Base-by-base conservation (phyloP, 2,888 invertebrate species). In the Peribatodes rhomboidaria region DNA sequence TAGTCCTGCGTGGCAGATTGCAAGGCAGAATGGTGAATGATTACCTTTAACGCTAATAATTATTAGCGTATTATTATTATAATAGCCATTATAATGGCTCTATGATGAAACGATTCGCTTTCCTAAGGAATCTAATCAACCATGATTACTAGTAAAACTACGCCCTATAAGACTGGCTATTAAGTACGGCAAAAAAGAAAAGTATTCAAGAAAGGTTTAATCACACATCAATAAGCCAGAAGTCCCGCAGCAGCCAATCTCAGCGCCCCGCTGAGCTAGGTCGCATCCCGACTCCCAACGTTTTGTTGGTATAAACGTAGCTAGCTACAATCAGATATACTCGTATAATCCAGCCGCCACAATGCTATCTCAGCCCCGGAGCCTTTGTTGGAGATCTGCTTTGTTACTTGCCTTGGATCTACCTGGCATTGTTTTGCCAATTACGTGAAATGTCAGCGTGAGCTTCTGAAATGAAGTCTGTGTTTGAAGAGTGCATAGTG, bases 361-460 rank as follows among this genome's bases (percentile, higher is more conserved):
- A 50, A 50, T 50, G 50, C 50, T 50, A 50, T 50, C 50, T 35
- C 50, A 10, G 33, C 49, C 16, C 35, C 50, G 13, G 13, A 35
- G 35, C 16, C 50, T 50, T 50, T 50, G 50, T 50, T 35, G 50
- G 37, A 50, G 50, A 35, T 50, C 35, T 37, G 50, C 50, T 50
- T 50, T 37, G 35, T 49, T 31, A 33, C 11, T 50, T 31, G 14
- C 13, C 35, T 50, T 18, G 35, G 35, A 13, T 35, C 35, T 35
- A 18, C 50, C 20, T 35, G 35, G 18, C 16, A 50, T 39, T 39
- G 22, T 53, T 53, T 41, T 53, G 22, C 39, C 53, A 53, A 53
- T 53, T 41, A 20, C 22, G 37, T 39, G 10, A 53, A 39, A 53
- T 39, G n/a, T 3, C 39, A 53, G 13, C 18, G 18, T 13, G 16